Conservation (phyloP, 2,113 vertebrate genomes). For the Pseudopipra pipra region DNA sequence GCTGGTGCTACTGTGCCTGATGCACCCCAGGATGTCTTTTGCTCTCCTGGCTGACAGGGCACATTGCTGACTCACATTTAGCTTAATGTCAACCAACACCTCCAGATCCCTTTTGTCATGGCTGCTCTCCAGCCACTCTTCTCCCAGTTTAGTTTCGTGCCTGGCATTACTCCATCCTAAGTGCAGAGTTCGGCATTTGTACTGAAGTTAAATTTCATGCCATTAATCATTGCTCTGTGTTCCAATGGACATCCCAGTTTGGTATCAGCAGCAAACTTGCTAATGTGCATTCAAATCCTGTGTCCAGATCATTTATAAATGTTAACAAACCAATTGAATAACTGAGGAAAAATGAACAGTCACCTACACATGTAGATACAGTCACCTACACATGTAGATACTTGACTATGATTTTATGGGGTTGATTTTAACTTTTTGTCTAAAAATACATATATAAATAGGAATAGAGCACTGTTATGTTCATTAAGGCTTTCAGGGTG, state of each 20-base stretch:
- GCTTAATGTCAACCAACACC: fast-evolving
- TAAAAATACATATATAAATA: not conserved
- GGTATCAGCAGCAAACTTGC: not conserved
- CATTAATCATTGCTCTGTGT: not conserved
- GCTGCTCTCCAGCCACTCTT: not conserved
- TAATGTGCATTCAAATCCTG: not conserved
- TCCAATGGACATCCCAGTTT: not conserved
- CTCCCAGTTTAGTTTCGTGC: not conserved
- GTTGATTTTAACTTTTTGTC: not conserved
- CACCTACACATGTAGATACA: not conserved
- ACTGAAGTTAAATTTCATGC: not conserved
- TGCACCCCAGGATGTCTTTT: not conserved
- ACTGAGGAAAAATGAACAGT: not conserved
- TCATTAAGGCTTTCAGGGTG: not conserved
- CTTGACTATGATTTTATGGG: not conserved
- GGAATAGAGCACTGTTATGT: not conserved
- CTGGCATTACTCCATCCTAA: not conserved
- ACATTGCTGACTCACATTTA: not conserved
- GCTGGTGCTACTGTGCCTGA: not conserved
- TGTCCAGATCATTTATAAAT: not conserved
- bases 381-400: not conserved
- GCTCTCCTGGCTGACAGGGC: not conserved
- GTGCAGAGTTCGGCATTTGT: not conserved
- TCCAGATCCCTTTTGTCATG: not conserved
- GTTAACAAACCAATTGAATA: not conserved